Conservation (phyloP, 2,888 invertebrate species). For the Steinernema scapterisci region DNA sequence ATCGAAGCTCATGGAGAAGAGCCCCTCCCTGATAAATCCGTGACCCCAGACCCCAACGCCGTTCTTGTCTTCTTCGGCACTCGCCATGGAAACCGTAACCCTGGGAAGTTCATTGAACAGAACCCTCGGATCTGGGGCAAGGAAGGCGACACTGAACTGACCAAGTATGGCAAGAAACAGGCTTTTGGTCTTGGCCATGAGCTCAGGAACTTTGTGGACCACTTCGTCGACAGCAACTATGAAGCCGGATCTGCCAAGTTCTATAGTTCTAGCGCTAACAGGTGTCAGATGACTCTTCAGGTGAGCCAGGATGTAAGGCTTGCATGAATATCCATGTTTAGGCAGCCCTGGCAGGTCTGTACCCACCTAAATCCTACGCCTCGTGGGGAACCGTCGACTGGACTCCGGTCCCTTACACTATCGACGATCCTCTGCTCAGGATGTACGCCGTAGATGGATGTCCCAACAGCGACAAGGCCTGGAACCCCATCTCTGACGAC, state of each 20-base stretch:
- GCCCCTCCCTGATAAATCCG: not conserved
- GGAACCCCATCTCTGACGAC: conserved; percentile 52
- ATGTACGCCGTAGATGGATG: conserved; percentile 56
- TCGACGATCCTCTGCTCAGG: conserved; percentile 56
- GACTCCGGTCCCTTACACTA: conserved; percentile 56
- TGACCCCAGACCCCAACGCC: not conserved
- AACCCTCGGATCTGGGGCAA: conserved; percentile 45
- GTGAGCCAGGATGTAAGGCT: not conserved
- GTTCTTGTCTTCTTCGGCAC: conserved; percentile 36
- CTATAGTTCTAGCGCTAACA: conserved; percentile 51
- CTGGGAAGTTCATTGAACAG: conserved; percentile 37
- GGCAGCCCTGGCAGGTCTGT: conserved; percentile 49
- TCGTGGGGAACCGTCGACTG: conserved; percentile 48
- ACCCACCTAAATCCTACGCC: conserved; percentile 45
- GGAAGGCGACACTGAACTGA: conserved; percentile 47
- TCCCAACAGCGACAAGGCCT: conserved; percentile 46
- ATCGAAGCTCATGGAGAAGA: not conserved
- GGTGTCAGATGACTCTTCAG: conserved; percentile 59
- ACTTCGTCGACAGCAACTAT: conserved; percentile 40
- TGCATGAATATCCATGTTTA: not conserved
- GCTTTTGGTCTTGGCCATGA: conserved; percentile 51
- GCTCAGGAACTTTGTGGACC: conserved; percentile 44
- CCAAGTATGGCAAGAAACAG: conserved; percentile 53
- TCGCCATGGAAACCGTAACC: conserved; percentile 52
- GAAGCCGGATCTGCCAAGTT: conserved; percentile 50